Evolutionary conservation across 1,140 invertebrate genomes (phyloP).

Genomic region (Papilio polytes): DNA sequence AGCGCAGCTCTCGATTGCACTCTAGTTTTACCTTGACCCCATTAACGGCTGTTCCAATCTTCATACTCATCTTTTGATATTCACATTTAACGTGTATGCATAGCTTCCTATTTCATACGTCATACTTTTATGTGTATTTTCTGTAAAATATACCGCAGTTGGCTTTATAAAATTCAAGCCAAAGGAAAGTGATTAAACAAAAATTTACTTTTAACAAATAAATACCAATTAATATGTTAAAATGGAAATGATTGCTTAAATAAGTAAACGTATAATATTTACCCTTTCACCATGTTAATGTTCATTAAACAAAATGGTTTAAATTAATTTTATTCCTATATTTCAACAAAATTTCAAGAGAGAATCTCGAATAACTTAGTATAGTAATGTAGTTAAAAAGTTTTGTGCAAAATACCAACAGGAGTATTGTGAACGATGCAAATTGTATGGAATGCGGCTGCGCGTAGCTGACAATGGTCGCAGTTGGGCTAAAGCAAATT

Average conservation of each 20-base stretch:
- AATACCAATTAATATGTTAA: too few species aligned
- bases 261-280: too few species aligned
- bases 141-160: too few species aligned
- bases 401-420: not conserved
- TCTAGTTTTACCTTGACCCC: constrained; percentile 2
- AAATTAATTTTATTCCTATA: too few species aligned
- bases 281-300: too few species aligned
- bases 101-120: not conserved
- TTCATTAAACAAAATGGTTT: too few species aligned
- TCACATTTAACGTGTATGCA: not conserved
- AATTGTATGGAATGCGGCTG: not conserved
- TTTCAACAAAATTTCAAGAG: too few species aligned
- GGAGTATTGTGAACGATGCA: constrained; percentile 15
- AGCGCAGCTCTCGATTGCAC: not conserved
- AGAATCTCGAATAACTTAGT: not conserved
- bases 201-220: too few species aligned
- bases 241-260: too few species aligned
- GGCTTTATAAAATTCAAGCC: too few species aligned
- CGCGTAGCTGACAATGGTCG: constrained; percentile 23
- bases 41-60: not conserved
- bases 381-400: not conserved
- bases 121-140: not conserved
- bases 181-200: too few species aligned
- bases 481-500: constrained; percentile 27
- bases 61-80: not conserved